phyloP scores from a whole-genome alignment of 2,113 vertebrate genomes.

The Galbula dea region DNA sequence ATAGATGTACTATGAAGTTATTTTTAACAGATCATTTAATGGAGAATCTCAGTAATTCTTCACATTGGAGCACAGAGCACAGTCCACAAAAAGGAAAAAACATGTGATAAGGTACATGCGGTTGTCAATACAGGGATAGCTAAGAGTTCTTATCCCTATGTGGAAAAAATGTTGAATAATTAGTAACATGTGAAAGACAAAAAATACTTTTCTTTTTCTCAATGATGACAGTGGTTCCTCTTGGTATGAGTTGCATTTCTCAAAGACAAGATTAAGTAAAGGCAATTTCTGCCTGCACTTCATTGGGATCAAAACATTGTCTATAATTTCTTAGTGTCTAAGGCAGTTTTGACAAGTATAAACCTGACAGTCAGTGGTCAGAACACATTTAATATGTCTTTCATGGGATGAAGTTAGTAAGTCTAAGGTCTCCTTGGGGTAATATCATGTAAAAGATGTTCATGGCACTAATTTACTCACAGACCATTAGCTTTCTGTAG shows the following conservation, averaged over 20 bases:
- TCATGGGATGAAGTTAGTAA: conserved; percentile 10
- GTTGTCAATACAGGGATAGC: not conserved
- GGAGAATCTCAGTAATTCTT: conserved; percentile 6
- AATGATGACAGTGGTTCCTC: not conserved
- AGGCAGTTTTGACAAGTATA: conserved; percentile 20
- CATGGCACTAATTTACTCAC: conserved; percentile 49
- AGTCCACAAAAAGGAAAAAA: not conserved
- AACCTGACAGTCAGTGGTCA: conserved; percentile 45
- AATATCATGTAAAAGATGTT: conserved; percentile 40
- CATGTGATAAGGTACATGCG: not conserved
- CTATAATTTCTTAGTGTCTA: conserved; percentile 6
- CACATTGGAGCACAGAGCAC: not conserved
- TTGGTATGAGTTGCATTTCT: not conserved
- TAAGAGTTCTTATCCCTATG: not conserved
- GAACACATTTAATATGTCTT: conserved; percentile 40
- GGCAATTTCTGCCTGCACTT: not conserved
- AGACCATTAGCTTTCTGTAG: conserved; percentile 42
- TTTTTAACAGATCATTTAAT: conserved; percentile 1
- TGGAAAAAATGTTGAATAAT: not conserved
- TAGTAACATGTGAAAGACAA: not conserved
- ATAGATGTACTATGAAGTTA: not conserved
- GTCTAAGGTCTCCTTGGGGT: conserved; percentile 31
- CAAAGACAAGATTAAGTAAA: not conserved
- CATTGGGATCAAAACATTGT: not conserved
- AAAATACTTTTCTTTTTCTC: not conserved